These are phyloP conservation scores for Danaus melanippus DNA, from an alignment of 1,140 invertebrate species.

Conservation along the genomic window DNA sequence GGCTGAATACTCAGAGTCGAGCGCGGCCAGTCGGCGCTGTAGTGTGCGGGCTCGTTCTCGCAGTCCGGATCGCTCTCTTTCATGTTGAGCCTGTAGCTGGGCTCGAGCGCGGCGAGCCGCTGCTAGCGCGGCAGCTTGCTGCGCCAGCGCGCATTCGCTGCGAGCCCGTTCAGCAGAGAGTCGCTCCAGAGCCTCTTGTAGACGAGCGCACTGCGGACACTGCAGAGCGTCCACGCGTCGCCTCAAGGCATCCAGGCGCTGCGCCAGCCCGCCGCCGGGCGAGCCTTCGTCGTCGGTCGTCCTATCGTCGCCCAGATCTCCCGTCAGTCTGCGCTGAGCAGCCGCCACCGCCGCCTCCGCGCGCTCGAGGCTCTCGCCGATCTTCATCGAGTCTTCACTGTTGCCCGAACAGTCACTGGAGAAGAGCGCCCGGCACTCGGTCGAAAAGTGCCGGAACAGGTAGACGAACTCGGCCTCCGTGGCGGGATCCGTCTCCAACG, in stretches of 20 bases:
- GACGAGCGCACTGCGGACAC: constrained; percentile 74
- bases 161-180: constrained; percentile 46
- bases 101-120: constrained; percentile 53
- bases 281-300: constrained; percentile 13
- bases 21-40: constrained; percentile 77
- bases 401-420: constrained; percentile 71
- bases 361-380: constrained; percentile 65
- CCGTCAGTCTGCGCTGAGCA: constrained; percentile 48
- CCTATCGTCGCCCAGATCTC: constrained; percentile 19
- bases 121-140: constrained; percentile 57
- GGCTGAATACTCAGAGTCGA: constrained; percentile 84
- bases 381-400: constrained; percentile 71
- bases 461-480: constrained; percentile 75
- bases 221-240: constrained; percentile 62
- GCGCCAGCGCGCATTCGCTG: constrained; percentile 48
- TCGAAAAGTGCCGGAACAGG: constrained; percentile 75
- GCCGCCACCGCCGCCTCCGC: constrained; percentile 60
- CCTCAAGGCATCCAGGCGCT: constrained; percentile 48
- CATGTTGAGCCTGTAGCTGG: constrained; percentile 56
- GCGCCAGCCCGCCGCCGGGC: constrained; percentile 16
- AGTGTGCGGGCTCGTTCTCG: constrained; percentile 78
- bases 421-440: constrained; percentile 73
- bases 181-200: constrained; percentile 73
- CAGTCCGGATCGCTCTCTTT: constrained; percentile 58
- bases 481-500: constrained; percentile 64